phyloP scores from a whole-genome alignment of 1,140 invertebrate species.

The Eubasilissa regina region DNA sequence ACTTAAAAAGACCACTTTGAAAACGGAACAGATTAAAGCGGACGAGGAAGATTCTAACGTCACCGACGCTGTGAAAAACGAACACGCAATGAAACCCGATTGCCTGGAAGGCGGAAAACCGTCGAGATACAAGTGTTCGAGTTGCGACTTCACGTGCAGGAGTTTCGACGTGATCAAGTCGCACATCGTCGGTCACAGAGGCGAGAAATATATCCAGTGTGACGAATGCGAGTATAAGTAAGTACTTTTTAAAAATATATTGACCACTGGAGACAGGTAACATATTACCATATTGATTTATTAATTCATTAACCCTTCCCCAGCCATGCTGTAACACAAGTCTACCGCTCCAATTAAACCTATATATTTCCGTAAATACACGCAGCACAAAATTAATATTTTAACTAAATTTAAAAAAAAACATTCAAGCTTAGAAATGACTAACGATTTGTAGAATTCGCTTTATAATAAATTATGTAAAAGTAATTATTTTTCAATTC shows the following conservation, averaged over 20 bases:
- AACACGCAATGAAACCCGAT: not conserved
- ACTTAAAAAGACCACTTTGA: not conserved
- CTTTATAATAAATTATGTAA: too few relatives aligned
- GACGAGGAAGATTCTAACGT: not conserved
- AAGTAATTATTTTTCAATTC: too few relatives aligned
- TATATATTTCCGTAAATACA: too few relatives aligned
- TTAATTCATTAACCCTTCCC: too few relatives aligned
- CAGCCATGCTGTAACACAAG: too few relatives aligned
- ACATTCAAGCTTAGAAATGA: too few relatives aligned
- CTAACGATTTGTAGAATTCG: too few relatives aligned
- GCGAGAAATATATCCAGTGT: slow-evolving; percentile 21
- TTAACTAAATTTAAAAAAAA: too few relatives aligned
- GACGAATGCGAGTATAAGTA: slow-evolving; percentile 39
- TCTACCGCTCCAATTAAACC: too few relatives aligned
- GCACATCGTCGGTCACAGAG: slow-evolving; percentile 9
- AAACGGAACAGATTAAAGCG: not conserved
- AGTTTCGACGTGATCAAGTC: slow-evolving; percentile 17
- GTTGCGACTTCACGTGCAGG: not conserved
- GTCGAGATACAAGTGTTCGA: slow-evolving; percentile 13
- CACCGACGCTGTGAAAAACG: not conserved
- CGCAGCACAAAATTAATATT: too few relatives aligned
- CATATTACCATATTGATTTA: too few relatives aligned
- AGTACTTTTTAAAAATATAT: slow-evolving; percentile 1
- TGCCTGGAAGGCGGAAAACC: not conserved
- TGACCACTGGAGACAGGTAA: too few relatives aligned